Conservation (phyloP, 2,797 vertebrate genomes). For the Melanotaenia boesemani region DNA sequence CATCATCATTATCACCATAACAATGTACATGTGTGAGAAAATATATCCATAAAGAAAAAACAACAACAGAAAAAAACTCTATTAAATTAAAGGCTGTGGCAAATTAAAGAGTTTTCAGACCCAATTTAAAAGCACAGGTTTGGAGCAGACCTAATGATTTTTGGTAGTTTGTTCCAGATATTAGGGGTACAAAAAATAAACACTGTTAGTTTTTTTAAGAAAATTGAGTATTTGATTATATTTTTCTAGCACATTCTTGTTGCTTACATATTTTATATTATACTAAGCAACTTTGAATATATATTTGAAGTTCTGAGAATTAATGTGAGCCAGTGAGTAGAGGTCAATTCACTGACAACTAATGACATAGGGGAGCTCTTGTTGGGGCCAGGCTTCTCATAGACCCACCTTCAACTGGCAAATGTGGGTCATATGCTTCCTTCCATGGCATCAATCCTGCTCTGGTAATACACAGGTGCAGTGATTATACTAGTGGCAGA, state of each 20-base stretch:
- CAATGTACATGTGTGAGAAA: too few species aligned
- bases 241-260: background rate
- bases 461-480: conserved; percentile 57
- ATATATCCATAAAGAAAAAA: too few species aligned
- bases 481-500: conserved; percentile 24
- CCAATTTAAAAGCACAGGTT: too few species aligned
- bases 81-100: too few species aligned
- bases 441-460: conserved; percentile 35
- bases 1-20: too few species aligned
- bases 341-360: too few species aligned
- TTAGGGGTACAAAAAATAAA: background rate
- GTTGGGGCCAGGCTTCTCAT: conserved; percentile 51
- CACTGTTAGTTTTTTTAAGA: background rate
- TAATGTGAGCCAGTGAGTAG: too few species aligned
- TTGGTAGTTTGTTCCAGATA: background rate
- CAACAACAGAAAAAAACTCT: too few species aligned
- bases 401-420: conserved; percentile 37
- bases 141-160: background rate
- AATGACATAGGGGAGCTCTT: conserved; percentile 60
- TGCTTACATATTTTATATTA: too few species aligned
- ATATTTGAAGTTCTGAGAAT: too few species aligned
- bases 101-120: background rate
- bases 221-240: background rate
- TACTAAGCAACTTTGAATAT: too few species aligned
- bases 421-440: conserved; percentile 60